A percentile compares a stretch with the other conserved stretches of the same genome.
phyloP scores from a whole-genome alignment of 1,140 invertebrate species.

The Leptinotarsa texana region DNA sequence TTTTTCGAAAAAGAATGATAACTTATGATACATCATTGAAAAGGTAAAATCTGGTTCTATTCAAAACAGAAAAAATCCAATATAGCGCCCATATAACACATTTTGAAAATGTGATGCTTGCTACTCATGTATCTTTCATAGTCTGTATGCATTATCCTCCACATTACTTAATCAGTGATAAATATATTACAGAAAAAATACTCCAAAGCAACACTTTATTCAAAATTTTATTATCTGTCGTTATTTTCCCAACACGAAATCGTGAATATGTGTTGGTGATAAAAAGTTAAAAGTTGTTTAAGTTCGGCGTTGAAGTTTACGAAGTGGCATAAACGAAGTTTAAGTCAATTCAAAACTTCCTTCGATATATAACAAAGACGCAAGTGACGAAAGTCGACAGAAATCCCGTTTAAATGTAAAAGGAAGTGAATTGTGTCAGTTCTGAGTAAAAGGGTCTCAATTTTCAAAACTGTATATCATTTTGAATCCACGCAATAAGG shows the following conservation, averaged over 20 bases:
- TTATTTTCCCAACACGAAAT: background rate
- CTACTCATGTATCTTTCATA: too few relatives aligned
- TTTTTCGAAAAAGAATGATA: too few relatives aligned
- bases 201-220: too few relatives aligned
- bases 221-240: too few relatives aligned
- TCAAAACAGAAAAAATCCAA: too few relatives aligned
- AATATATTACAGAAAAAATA: too few relatives aligned
- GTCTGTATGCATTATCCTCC: too few relatives aligned
- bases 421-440: background rate
- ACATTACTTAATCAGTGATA: too few relatives aligned
- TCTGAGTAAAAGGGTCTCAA: background rate
- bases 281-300: background rate
- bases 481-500: background rate
- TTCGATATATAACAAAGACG: background rate
- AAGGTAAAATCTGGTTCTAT: too few relatives aligned
- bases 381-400: background rate
- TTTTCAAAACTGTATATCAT: background rate
- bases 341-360: background rate
- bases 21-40: too few relatives aligned
- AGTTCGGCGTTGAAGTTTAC: background rate
- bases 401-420: background rate
- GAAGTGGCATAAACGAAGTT: background rate
- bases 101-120: too few relatives aligned
- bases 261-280: background rate
- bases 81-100: too few relatives aligned